Evolutionary conservation across 2,888 invertebrate species (phyloP), one percentile per base, ranked within the genome.

Genomic region (Drosophila nr. perissopoda): DNA sequence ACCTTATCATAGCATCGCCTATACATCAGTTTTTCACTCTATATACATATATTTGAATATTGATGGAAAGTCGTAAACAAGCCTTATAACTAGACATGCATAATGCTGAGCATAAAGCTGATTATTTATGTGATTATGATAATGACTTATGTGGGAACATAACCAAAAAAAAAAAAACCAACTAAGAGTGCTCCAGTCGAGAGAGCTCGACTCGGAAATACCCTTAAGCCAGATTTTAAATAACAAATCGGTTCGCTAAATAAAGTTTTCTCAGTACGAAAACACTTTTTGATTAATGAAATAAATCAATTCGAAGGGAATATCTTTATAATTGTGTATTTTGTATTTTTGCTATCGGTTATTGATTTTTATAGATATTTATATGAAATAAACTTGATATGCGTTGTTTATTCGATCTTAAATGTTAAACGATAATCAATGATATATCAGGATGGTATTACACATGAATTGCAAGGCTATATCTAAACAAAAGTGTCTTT

Each of bases 81-180:
- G 60, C 18, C 33, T 48, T 34, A 6, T 25, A 48, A 31, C 11
- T 25, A 25, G 16, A 36, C 25, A 42, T 31, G 42, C 31, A 58
- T 40, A 42, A 29, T 40, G 29, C 16, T 0, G 16, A 16, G 18
- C 31, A 40, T 33, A 53, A 33, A 56, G 57, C 61, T 40, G 11
- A 10, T 33, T 42, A 33, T 58, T 58, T 45, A 45, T 58, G 45
- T 33, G 25, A 25, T 21, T 58, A 62, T 62, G 57, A 33, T 54
- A 33, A 62, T 62, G 18, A 33, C 40, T 33, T 54, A 54, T 53
- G 18, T 40, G 25, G 16, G 5, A 45, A 45, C 2, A 13, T 45
- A 8, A 25, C 21, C 7, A 16, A 7, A 21, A 45, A 38, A 7
- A 36, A 16, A 36, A 7, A 38, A 16, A 45, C 38, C 2, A 38